Percentiles rank a stretch among this genome's conserved stretches.
phyloP scores from a whole-genome alignment of 2,797 vertebrate genomes.

The Artibeus lituratus region DNA sequence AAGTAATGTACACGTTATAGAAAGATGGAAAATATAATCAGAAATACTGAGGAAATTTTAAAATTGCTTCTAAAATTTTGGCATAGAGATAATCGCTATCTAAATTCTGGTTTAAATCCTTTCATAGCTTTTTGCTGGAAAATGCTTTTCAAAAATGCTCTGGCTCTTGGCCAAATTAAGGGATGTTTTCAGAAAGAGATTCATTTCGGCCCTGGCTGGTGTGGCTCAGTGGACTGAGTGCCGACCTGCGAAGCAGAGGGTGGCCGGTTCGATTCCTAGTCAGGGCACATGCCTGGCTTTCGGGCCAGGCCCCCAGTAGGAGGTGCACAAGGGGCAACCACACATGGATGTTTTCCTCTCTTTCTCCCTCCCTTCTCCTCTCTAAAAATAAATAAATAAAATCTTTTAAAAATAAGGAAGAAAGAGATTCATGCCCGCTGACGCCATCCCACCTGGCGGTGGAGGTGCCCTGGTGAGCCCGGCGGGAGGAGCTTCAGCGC shows the following conservation, averaged over 20 bases:
- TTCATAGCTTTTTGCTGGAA: not conserved
- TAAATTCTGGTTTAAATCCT: not conserved
- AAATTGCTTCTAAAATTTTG: not conserved
- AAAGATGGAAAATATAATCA: not conserved
- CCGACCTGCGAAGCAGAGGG: no score
- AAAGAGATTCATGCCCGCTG: not conserved
- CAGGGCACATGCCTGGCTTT: no score
- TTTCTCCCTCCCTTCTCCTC: no score
- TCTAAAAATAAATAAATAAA: no score
- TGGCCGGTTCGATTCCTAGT: no score
- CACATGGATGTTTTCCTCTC: no score
- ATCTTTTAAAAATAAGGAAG: no score
- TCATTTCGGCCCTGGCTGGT: not conserved
- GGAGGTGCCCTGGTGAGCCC: not conserved
- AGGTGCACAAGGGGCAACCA: no score
- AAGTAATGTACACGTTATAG: not conserved
- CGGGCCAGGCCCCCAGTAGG: no score
- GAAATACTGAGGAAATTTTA: not conserved
- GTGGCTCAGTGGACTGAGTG: no score
- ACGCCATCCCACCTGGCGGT: accelerated
- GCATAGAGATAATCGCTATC: not conserved
- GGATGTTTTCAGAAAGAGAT: not conserved
- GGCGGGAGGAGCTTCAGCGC: accelerated
- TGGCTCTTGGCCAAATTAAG: not conserved
- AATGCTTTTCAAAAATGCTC: not conserved